Evolutionary conservation across 1,140 invertebrate species (phyloP), one percentile per base, ranked within the genome.

Genomic region (Drosophila santomea): DNA sequence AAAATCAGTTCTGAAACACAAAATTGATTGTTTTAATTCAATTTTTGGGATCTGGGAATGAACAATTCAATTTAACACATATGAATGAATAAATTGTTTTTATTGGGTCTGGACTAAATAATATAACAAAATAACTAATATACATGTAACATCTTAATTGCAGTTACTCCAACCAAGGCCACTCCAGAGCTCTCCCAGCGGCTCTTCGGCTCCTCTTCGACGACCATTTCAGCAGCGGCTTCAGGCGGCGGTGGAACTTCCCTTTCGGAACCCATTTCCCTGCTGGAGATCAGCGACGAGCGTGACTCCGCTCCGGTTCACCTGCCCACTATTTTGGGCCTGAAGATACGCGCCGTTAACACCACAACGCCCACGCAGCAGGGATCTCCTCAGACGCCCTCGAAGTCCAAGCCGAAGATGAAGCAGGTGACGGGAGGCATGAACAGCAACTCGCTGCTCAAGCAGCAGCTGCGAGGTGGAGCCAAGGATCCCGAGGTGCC

Each of bases 391-490:
- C 72, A 69, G 25, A 36, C 39, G 8, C 62, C 41, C 1, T 36
- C 66, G 2, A 72, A 72, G 11, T 58, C 66, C 2, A 72, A 72
- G 28, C 20, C 52, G 12, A 72, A 72, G 32, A 20, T 41, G 45
- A 68, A 57, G 48, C 66, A 78, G 28, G 51, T 28, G 0, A 15
- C 12, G 5, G 62, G 54, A 44, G 50, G 35, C 48, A 59, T 39
- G 62, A 83, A 74, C 62, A 91, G 69, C 93, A 94, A 91, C 35
- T 61, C 92, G 92, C 47, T 91, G 39, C 69, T 91, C 4, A 90
- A 91, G 45, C 90, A 92, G 59, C 91, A 92, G 56, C 55, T 91
- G 17, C 79, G 88, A 4, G 72, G 64, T 93, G 95, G 89, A 78
- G 64, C 82, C 23, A 91, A 89, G 74, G 90, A 91, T 52, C 71